Evolutionary conservation across 2,113 vertebrate species (phyloP).

Genomic region (Macquaria ambigua): DNA sequence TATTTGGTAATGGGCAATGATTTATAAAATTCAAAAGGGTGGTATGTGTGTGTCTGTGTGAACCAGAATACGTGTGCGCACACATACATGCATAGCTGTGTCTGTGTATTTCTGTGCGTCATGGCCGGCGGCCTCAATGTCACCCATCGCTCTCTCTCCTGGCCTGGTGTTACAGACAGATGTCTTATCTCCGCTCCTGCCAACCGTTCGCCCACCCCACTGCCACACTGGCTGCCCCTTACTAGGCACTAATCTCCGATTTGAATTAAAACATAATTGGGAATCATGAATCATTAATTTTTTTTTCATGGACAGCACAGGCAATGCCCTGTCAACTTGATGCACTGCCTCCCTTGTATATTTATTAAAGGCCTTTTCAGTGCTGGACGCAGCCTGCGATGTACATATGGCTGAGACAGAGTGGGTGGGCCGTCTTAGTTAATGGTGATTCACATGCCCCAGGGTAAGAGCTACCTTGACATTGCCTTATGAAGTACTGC

Average conservation of each 20-base stretch:
- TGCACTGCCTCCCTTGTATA: constrained; percentile 63
- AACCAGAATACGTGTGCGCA: neutral
- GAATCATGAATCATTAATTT: constrained; percentile 76
- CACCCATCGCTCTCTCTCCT: constrained; percentile 30
- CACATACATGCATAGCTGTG: too few relatives aligned
- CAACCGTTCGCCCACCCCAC: constrained; percentile 39
- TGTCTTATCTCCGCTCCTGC: constrained; percentile 61
- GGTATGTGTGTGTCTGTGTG: neutral
- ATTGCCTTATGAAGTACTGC: constrained; percentile 21
- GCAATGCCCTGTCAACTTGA: constrained; percentile 69
- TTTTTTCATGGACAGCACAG: constrained; percentile 42
- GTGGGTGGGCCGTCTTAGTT: constrained; percentile 50
- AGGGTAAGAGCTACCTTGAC: constrained; percentile 46
- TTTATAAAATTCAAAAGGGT: constrained; percentile 35
- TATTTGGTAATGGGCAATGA: constrained; percentile 32
- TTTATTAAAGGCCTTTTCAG: constrained; percentile 60
- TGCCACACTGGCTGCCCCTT: constrained; percentile 56
- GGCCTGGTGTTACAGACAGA: constrained; percentile 65
- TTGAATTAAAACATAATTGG: constrained; percentile 82
- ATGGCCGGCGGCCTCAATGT: constrained; percentile 21
- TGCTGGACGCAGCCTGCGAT: constrained; percentile 25
- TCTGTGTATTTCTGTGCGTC: neutral
- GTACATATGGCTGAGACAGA: constrained; percentile 46
- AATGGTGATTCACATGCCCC: constrained; percentile 51
- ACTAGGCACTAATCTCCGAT: constrained; percentile 70